Conservation (phyloP, 2,113 vertebrate species). For the Albula glossodonta region DNA sequence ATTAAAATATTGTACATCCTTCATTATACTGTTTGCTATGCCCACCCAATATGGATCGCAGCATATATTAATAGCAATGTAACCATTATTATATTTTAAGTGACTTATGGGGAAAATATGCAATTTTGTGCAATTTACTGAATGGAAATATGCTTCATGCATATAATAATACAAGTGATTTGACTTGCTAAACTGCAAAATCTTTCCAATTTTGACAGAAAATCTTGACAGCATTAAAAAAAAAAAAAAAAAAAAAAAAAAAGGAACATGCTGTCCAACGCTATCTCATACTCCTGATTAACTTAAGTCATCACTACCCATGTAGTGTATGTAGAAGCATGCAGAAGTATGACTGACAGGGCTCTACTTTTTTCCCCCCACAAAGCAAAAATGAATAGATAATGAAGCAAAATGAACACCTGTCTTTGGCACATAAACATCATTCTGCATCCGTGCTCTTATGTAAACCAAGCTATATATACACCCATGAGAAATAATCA, state of each 20-base stretch:
- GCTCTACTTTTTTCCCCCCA: not conserved
- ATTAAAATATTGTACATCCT: not conserved
- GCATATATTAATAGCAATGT: not conserved
- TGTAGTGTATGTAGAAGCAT: not conserved
- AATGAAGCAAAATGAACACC: not conserved
- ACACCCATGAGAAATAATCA: not conserved
- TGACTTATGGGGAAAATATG: not conserved
- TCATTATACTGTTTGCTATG: not conserved
- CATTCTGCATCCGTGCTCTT: not conserved
- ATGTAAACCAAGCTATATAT: not conserved
- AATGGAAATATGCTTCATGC: not conserved
- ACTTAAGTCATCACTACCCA: not conserved
- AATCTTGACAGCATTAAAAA: not conserved
- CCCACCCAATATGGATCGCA: not conserved
- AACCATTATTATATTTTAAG: not conserved
- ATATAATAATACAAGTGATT: not conserved
- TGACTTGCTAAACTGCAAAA: not conserved
- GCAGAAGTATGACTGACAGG: not conserved
- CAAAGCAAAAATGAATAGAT: not conserved
- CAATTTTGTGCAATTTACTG: not conserved
- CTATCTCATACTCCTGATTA: not conserved
- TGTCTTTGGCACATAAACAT: not conserved
- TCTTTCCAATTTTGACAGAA: too few relatives aligned
- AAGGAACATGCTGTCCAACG: too few relatives aligned
- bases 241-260: too few relatives aligned